Evolutionary conservation across 2,797 vertebrate species (phyloP).

Genomic region (Leucoraja ocellata): DNA sequence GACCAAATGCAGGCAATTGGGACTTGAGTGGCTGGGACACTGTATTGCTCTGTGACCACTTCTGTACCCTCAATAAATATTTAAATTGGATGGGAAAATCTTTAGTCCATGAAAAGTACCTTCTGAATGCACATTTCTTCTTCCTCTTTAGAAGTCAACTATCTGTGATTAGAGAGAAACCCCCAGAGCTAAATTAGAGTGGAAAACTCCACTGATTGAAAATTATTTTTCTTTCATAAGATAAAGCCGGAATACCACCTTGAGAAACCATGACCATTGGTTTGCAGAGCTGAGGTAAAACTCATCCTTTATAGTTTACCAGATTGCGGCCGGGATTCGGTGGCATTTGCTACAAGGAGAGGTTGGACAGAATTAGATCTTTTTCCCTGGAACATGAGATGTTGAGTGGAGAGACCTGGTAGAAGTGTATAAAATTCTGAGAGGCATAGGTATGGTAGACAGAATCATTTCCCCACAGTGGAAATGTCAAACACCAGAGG

Average conservation of each 20-base stretch:
- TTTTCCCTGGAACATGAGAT: too few species aligned
- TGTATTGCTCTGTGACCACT: too few species aligned
- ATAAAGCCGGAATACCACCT: background rate
- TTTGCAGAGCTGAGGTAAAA: background rate
- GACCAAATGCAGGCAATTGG: too few species aligned
- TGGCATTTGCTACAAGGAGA: too few species aligned
- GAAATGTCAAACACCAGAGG: too few species aligned
- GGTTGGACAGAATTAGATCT: too few species aligned
- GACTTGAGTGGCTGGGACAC: too few species aligned
- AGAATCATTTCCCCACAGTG: too few species aligned
- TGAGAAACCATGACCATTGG: background rate
- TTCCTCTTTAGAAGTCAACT: background rate
- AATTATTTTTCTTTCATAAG: background rate
- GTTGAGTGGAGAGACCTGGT: too few species aligned
- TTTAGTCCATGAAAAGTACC: background rate
- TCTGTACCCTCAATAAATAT: background rate
- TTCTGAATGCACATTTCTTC: background rate
- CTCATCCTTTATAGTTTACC: background rate
- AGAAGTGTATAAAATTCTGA: too few species aligned
- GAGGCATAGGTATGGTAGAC: too few species aligned
- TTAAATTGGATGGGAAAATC: background rate
- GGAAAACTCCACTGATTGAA: background rate
- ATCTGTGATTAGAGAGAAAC: background rate
- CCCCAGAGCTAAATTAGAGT: background rate
- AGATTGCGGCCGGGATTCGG: too few species aligned